Evolutionary conservation across 2,113 vertebrate genomes (phyloP).

Genomic region (Protomyctophum bolini): DNA sequence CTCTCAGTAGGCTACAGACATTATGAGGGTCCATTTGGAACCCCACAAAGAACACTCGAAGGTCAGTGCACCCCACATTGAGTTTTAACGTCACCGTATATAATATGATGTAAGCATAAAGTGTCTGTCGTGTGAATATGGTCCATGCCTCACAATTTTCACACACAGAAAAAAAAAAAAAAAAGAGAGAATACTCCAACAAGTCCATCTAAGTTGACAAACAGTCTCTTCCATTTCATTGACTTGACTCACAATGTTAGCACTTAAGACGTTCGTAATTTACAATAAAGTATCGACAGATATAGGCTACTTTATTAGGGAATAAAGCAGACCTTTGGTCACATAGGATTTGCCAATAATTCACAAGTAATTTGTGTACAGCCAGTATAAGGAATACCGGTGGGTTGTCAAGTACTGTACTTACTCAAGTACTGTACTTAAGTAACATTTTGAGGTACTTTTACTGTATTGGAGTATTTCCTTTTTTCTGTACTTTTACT

Average conservation of each 20-base stretch:
- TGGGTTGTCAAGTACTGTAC: neutral
- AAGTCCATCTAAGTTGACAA: conserved; percentile 25
- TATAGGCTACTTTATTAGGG: conserved; percentile 4
- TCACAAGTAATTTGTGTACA: neutral
- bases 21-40: too few relatives aligned
- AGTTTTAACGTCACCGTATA: too few relatives aligned
- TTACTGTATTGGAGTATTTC: too few relatives aligned
- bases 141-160: conserved; percentile 23
- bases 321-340: conserved; percentile 5
- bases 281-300: conserved; percentile 41
- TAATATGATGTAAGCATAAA: too few relatives aligned
- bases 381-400: neutral
- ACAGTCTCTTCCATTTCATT: conserved; percentile 27
- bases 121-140: too few relatives aligned
- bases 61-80: too few relatives aligned
- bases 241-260: conserved; percentile 45
- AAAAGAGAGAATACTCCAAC: neutral
- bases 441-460: too few relatives aligned
- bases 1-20: too few relatives aligned
- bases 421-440: too few relatives aligned
- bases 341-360: neutral
- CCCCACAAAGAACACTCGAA: too few relatives aligned
- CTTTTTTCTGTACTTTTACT: too few relatives aligned
- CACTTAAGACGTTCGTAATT: conserved; percentile 49
- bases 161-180: conserved; percentile 29